Evolutionary conservation across 2,113 vertebrate genomes (phyloP).

Genomic region (Opisthocomus hoazin): DNA sequence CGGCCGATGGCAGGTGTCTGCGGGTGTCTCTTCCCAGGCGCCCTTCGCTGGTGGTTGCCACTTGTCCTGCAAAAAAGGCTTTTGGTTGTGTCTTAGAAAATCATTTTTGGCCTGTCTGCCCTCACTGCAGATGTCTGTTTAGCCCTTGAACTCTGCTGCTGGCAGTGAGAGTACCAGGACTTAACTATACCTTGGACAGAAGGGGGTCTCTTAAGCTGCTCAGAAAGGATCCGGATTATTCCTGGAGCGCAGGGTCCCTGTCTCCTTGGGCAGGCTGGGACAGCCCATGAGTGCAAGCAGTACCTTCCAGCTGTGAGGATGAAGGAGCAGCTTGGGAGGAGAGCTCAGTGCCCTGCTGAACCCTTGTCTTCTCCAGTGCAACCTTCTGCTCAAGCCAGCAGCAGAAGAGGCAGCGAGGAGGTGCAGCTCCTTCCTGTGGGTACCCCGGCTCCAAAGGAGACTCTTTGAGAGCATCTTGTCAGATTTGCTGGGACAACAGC

Average conservation of each 20-base stretch:
- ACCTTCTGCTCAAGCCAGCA: background rate
- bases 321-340: background rate
- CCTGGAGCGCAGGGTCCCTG: background rate
- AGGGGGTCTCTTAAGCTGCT: background rate
- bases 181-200: background rate
- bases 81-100: background rate
- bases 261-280: background rate
- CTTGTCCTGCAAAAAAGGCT: background rate
- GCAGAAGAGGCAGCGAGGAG: background rate
- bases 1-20: background rate
- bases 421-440: background rate
- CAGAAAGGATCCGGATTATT: background rate
- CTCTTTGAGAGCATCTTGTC: background rate
- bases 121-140: background rate
- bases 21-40: accelerated
- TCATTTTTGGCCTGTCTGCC: background rate
- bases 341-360: background rate
- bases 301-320: background rate
- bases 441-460: background rate
- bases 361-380: background rate
- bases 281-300: background rate
- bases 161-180: background rate
- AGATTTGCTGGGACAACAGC: background rate
- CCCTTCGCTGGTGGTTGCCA: background rate
- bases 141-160: background rate